Base-by-base conservation (phyloP, 2,113 vertebrate species). In the Cercopithecus mona region DNA sequence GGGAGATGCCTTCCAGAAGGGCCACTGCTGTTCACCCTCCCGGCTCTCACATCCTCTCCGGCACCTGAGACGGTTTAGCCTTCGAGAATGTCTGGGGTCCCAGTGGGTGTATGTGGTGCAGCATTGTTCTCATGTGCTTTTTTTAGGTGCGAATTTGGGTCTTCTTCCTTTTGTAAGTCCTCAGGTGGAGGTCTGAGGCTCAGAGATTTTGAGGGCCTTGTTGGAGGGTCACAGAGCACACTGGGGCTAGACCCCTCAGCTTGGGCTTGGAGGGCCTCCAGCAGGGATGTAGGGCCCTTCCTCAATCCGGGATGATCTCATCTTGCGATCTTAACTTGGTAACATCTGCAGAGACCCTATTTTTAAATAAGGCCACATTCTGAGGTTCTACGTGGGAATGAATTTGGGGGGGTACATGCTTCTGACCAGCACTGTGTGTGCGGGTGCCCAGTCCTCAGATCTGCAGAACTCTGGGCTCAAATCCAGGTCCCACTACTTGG, bases 381-480 rank as follows among this genome's bases (percentile, higher is more conserved):
- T 1, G 66, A 55, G 50, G n/a, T 64, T 13, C 57, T 76, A n/a
- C 55, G 12, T 38, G 27, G 84, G 22, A 3, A 0, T 81, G 64
- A 35, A 5, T 35, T 20, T 8, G n/a, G 8, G 45, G 73, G 30
- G 20, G 17, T 57, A 35, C 4, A 2, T 45, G 8, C 0, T 40
- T 45, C 0, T 3, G 5, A 22, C 43, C 55, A 45, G n/a, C 0
- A 8, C 35, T 0, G 1, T 5, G 11, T 45, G 78, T 55, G 59
- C 5, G 23, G 30, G 40, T 45, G 59, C 3, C 59, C 0, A 1
- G 3, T 40, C 64, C 73, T 45, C 5, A 0, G 11, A 0, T 43
- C 30, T 2, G 7, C 55, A 73, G 81, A 25, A 11, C 73, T 20
- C 27, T 2, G 3, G n/a, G 8, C 23, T 70, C 43, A 61, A 11